Conservation (phyloP, 2,113 vertebrate genomes). For the Phalacrocorax brasilianus region DNA sequence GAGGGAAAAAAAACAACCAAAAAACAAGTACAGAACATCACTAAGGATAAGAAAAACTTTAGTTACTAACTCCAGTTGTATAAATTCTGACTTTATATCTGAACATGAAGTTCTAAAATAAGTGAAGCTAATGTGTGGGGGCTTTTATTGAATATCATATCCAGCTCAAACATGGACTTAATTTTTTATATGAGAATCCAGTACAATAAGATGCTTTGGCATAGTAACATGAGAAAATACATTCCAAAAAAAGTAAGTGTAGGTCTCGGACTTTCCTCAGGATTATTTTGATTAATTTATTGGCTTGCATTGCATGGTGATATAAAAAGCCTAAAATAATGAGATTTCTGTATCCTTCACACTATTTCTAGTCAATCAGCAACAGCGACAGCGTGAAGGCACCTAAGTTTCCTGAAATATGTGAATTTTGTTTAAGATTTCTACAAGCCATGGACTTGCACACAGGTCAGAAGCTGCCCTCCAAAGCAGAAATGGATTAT, state of each 20-base stretch:
- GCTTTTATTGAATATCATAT: background rate
- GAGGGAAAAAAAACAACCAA: background rate
- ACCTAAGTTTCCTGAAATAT: background rate
- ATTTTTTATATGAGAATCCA: background rate
- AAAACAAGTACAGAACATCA: background rate
- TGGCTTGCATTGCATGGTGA: background rate
- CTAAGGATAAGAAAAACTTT: background rate
- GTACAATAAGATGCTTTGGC: background rate
- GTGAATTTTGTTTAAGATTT: background rate
- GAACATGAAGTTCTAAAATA: background rate
- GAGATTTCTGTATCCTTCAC: background rate
- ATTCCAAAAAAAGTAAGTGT: background rate
- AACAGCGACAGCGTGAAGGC: background rate
- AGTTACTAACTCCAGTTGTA: background rate
- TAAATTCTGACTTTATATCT: background rate
- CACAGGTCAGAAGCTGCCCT: background rate
- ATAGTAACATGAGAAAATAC: background rate
- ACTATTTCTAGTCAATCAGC: background rate
- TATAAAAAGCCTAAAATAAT: slow-evolving; percentile 13
- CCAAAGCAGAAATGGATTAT: background rate
- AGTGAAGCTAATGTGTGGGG: background rate
- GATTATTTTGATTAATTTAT: slow-evolving; percentile 26
- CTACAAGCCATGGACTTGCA: background rate
- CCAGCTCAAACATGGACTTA: background rate
- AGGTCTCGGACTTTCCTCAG: background rate